A percentile compares a stretch with the other conserved stretches of the same genome.
Evolutionary conservation across 2,113 vertebrate genomes (phyloP).

Genomic region (Hemicordylus capensis): DNA sequence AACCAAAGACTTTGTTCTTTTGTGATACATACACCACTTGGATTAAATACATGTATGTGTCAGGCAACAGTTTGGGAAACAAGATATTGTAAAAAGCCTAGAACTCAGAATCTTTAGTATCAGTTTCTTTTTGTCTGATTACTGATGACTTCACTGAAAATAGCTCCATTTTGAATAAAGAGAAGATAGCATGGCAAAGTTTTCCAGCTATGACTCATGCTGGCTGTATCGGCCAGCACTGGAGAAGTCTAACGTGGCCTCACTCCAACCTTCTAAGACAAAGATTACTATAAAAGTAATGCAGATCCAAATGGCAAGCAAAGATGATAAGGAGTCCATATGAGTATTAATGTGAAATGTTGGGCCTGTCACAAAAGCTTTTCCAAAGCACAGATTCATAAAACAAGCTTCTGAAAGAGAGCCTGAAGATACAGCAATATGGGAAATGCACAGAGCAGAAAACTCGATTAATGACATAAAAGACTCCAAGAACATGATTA

Average conservation of each 20-base stretch:
- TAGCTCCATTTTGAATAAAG: slow-evolving; percentile 20
- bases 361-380: slow-evolving; percentile 23
- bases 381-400: slow-evolving; percentile 17
- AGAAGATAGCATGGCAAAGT: neutral
- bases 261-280: slow-evolving; percentile 33
- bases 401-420: slow-evolving; percentile 35
- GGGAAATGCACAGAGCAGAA: slow-evolving; percentile 28
- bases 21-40: slow-evolving; percentile 14
- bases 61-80: neutral
- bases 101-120: neutral
- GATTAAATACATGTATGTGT: slow-evolving; percentile 17
- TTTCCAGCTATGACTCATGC: slow-evolving; percentile 23
- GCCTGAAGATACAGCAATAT: slow-evolving; percentile 26
- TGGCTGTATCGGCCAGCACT: slow-evolving; percentile 32
- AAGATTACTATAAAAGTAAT: slow-evolving; percentile 33
- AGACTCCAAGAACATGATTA: slow-evolving; percentile 42
- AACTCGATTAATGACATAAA: slow-evolving; percentile 15
- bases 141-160: slow-evolving; percentile 3
- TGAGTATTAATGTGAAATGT: slow-evolving; percentile 33
- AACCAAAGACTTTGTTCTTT: slow-evolving; percentile 10
- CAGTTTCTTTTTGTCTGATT: neutral
- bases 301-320: slow-evolving; percentile 33
- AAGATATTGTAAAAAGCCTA: neutral
- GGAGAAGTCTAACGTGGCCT: slow-evolving; percentile 27
- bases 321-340: slow-evolving; percentile 33